Evolutionary conservation across 2,797 vertebrate genomes (phyloP).

Genomic region (Takifugu rubripes): DNA sequence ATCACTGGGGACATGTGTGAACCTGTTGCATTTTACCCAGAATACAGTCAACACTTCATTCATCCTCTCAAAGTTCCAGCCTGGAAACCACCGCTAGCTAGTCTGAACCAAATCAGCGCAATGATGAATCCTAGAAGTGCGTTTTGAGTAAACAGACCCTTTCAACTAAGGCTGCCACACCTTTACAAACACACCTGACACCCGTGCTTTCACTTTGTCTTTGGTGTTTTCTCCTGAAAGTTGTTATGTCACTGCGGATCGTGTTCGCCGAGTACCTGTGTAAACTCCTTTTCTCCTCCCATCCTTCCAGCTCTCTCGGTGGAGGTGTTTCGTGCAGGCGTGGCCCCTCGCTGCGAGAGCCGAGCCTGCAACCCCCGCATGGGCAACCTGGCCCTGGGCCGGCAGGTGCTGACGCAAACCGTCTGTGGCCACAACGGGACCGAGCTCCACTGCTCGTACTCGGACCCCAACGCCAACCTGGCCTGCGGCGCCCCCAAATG

Average conservation of each 20-base stretch:
- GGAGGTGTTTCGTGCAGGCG: constrained; percentile 55
- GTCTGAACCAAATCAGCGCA: too few species aligned
- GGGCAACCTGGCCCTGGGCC: constrained; percentile 90
- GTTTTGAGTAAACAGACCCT: constrained; percentile 11
- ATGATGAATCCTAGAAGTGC: background rate
- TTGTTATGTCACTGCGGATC: constrained; percentile 5
- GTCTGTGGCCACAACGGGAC: constrained; percentile 80
- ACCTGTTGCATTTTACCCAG: too few species aligned
- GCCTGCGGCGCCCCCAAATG: constrained; percentile 75
- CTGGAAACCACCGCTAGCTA: background rate
- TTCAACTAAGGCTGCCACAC: constrained; percentile 3
- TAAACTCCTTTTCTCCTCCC: constrained; percentile 2
- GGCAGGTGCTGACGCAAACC: constrained; percentile 82
- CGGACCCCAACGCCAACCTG: constrained; percentile 60
- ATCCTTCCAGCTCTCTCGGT: constrained; percentile 60
- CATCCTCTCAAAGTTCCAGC: background rate
- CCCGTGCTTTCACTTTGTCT: background rate
- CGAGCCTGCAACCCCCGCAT: constrained; percentile 92
- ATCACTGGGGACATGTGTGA: too few species aligned
- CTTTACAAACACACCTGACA: background rate
- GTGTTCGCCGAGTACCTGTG: constrained; percentile 2
- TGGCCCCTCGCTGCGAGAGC: constrained; percentile 83
- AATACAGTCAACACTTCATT: too few species aligned
- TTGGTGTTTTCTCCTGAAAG: background rate
- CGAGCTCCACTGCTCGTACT: constrained; percentile 83